Base-by-base conservation (phyloP, 2,888 invertebrate species). In the Sesamia inferens region DNA sequence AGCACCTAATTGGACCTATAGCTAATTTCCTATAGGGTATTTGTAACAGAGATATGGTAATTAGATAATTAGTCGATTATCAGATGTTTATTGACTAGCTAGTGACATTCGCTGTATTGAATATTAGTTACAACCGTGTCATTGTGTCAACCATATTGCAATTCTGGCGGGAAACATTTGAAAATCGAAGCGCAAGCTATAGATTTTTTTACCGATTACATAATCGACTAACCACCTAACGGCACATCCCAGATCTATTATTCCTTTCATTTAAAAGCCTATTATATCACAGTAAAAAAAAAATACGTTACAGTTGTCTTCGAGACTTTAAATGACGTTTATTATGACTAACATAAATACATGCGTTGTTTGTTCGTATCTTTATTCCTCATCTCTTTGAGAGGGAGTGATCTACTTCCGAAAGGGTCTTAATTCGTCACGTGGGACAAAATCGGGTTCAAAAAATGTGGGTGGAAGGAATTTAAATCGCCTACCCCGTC, bases 271-370 rank as follows among this genome's bases (percentile, higher is more conserved):
- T 88, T 92, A 94, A 90, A 91, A 89, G 89, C 86, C 93, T 94
- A 95, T 96, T 94, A 95, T 96, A 96, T 96, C 96, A 96, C 96
- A 96, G 96, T 93, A 92, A 93, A 89, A 92, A 92, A 85, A 83
- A 94, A 95, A 95, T 95, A 96, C 94, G 90, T 90, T 80, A 76
- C 89, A 78, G 69, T 81, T 79, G 91, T 91, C 94, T 94, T 91
- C 79, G 42, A 94, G 92, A 93, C 90, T 82, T 78, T 82, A 87
- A 57, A 68, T 85, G 87, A 88, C 63, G 44, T 88, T 87, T 84
- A 79, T 63, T 85, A 80, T 69, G 76, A 81, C 85, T 88, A 88
- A 79, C 63, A 87, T 79, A 79, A 82, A 87, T 86, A 77, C 19
- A 54, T 51, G 51, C 64, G 58, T n/a, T 63, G 58, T 76, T 66